These are phyloP conservation scores for Trinectes maculatus DNA, from an alignment of 2,113 vertebrate species.

Conservation along the genomic window DNA sequence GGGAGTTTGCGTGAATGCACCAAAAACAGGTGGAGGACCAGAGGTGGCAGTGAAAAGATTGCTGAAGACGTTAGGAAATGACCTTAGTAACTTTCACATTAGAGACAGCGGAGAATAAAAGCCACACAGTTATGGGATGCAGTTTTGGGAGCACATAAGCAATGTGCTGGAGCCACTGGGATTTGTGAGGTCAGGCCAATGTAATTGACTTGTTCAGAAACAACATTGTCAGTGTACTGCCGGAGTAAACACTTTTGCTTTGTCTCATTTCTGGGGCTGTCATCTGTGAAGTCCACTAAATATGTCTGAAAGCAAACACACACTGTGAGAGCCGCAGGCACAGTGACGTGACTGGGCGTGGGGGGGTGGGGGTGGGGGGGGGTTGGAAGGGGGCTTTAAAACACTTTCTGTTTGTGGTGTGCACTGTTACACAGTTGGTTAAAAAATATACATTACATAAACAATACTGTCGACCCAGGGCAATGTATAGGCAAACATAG, in stretches of 20 bases:
- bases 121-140: constrained; percentile 35
- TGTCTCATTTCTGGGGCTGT: constrained; percentile 9
- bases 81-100: constrained; percentile 38
- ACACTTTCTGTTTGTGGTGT: too few relatives aligned
- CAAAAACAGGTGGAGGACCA: constrained; percentile 21
- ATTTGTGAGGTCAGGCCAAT: constrained; percentile 32
- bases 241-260: constrained; percentile 24
- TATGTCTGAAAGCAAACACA: neutral
- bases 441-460: too few relatives aligned
- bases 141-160: constrained; percentile 11
- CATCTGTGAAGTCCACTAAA: neutral
- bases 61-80: constrained; percentile 47
- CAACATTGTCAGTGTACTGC: constrained; percentile 14
- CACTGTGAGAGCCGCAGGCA: neutral
- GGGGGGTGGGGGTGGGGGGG: too few relatives aligned
- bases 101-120: constrained; percentile 2
- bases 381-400: too few relatives aligned
- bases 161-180: constrained; percentile 6
- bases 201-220: constrained; percentile 39
- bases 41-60: constrained; percentile 40
- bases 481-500: too few relatives aligned
- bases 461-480: too few relatives aligned
- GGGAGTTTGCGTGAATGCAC: neutral
- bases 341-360: too few relatives aligned
- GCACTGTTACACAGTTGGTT: too few relatives aligned